Evolutionary conservation across 2,888 invertebrate species (phyloP), one percentile per base, ranked within the genome.

Genomic region (Imbricaverruca yamaguchii): DNA sequence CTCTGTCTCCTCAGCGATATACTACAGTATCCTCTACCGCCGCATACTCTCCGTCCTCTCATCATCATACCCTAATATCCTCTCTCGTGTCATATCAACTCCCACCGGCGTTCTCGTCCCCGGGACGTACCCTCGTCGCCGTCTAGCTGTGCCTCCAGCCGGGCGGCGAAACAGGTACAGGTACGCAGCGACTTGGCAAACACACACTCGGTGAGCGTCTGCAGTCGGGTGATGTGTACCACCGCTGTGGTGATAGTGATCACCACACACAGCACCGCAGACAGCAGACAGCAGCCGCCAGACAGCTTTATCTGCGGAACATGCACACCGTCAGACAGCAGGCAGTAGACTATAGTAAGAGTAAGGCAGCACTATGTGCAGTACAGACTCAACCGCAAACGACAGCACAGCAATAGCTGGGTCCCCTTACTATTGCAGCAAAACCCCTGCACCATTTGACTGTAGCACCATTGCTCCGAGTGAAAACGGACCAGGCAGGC

Each of bases 171-270:
- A 84, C 94, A 94, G 59, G 93, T 93, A 86, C 94, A 93, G 0
- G 93, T 93, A 83, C 92, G 90, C 0, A 93, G 92, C 78, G 85
- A 85, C 57, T 85, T 84, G 78, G 85, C 84, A 87, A 94, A 95
- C 85, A 94, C 93, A 86, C 96, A 96, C 87, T 95, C 94, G 84
- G 93, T 90, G 21, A 96, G 88, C 0, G 94, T 94, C 88, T 96
- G 95, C 78, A 96, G 88, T 83, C 95, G 91, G 87, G 86, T 90
- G 95, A 96, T 95, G 87, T 96, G 96, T 85, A 95, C 92, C 63
- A 96, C 94, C 0, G 95, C 95, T 0, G 95, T 96, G 2, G 95
- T 95, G 80, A 96, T 94, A 39, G 94, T 94, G 81, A 96, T 94
- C 81, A 95, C 89, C 56, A 95, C 94, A 86, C 95, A 95, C 0